Percentiles rank a stretch among this genome's conserved stretches.
Conservation (phyloP, 2,888 invertebrate species). For the Oscheius onirici region DNA sequence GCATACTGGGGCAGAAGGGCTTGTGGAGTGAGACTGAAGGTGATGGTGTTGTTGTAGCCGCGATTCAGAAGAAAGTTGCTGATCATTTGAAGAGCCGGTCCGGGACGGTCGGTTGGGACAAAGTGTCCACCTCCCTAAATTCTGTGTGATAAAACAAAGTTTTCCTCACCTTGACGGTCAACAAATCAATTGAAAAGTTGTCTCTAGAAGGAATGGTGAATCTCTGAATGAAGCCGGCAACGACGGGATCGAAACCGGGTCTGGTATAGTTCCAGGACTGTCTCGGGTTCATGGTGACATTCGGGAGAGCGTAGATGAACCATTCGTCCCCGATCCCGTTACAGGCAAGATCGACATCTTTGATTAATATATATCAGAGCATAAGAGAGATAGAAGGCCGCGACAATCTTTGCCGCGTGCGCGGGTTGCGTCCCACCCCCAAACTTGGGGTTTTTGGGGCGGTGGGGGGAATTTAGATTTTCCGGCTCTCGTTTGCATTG, state of each 20-base stretch:
- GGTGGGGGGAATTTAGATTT: too few species aligned
- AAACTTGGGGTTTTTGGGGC: too few species aligned
- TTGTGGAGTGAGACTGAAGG: constrained; percentile 35
- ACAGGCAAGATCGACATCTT: constrained; percentile 62
- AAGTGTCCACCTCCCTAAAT: constrained; percentile 56
- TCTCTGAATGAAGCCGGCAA: constrained; percentile 50
- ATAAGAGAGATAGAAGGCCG: too few species aligned
- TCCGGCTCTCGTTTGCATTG: too few species aligned
- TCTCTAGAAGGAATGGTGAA: constrained; percentile 37
- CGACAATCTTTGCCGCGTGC: too few species aligned
- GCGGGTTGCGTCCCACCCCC: too few species aligned
- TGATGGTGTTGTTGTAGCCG: constrained; percentile 44
- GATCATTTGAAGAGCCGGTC: constrained; percentile 65
- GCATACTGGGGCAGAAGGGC: constrained; percentile 38
- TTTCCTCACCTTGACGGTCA: constrained; percentile 53
- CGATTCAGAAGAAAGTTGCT: constrained; percentile 52
- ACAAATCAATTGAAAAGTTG: constrained; percentile 40
- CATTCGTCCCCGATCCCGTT: constrained; percentile 66
- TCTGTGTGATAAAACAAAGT: background rate
- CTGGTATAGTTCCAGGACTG: constrained; percentile 52
- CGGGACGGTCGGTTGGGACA: constrained; percentile 60
- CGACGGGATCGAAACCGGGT: constrained; percentile 35
- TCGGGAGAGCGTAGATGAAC: constrained; percentile 57
- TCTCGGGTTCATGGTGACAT: constrained; percentile 42
- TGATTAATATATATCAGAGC: too few species aligned